Percentiles rank a stretch among this genome's conserved stretches.
Evolutionary conservation across 2,797 vertebrate species (phyloP).

Genomic region (Sitta carolinensis): DNA sequence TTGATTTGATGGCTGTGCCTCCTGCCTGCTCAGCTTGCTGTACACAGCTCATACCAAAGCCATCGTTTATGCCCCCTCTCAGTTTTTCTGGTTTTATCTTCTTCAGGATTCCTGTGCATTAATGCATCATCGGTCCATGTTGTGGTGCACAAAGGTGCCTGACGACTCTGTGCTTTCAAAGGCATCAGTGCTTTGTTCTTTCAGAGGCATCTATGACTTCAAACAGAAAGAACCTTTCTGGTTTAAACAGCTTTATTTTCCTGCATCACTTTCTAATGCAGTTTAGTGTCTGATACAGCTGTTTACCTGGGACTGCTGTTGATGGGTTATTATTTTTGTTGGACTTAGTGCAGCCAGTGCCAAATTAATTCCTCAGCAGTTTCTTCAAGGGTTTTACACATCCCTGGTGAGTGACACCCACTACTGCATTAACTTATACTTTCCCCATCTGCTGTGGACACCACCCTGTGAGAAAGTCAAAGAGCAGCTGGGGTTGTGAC

Average conservation of each 20-base stretch:
- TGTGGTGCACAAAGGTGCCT: neutral
- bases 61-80: neutral
- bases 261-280: neutral
- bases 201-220: neutral
- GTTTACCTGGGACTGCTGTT: neutral
- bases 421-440: neutral
- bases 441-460: neutral
- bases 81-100: neutral
- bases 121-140: fast-evolving
- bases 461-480: neutral
- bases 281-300: neutral
- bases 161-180: neutral
- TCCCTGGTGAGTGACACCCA: neutral
- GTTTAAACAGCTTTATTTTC: neutral
- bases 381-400: neutral
- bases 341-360: neutral
- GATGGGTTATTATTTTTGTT: neutral
- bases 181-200: neutral
- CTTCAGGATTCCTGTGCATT: neutral
- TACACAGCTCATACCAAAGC: neutral
- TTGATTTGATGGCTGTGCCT: neutral
- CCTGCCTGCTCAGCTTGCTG: neutral
- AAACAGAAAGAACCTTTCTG: neutral
- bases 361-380: neutral
- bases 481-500: neutral